These are phyloP conservation scores for Ptychobarbus kaznakovi DNA, from an alignment of 2,797 vertebrate species.

Conservation along the genomic window DNA sequence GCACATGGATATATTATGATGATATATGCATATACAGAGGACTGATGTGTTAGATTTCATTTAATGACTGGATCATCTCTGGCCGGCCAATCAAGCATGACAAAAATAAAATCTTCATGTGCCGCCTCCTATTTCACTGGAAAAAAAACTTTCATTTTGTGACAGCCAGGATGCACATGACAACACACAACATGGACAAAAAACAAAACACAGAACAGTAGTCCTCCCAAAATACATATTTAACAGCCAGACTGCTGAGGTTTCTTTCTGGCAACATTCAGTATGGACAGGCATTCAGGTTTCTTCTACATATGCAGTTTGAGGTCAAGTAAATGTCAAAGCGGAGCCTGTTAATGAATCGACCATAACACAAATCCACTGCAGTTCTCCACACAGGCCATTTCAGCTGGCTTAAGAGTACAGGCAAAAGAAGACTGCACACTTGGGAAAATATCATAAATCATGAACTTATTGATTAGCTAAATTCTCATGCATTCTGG, in stretches of 20 bases:
- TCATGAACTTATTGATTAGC: neutral
- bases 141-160: neutral
- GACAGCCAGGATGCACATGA: neutral
- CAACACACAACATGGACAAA: constrained; percentile 13
- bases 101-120: constrained; percentile 16
- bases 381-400: neutral
- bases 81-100: neutral
- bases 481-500: neutral
- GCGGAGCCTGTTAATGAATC: neutral
- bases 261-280: constrained; percentile 35
- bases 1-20: constrained; percentile 7
- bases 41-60: constrained; percentile 11
- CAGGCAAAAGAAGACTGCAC: neutral
- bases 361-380: neutral
- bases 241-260: constrained; percentile 18
- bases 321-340: constrained; percentile 35
- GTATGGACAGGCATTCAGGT: constrained; percentile 31
- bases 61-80: neutral
- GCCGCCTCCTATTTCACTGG: neutral
- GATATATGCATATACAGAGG: constrained; percentile 35
- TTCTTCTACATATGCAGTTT: neutral
- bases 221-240: constrained; percentile 4
- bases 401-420: neutral
- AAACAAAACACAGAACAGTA: constrained; percentile 12
- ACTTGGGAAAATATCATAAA: neutral